A percentile compares a stretch with the other conserved stretches of the same genome.
Evolutionary conservation across 2,888 invertebrate species (phyloP).

Genomic region (Troglohyphantes excavatus): DNA sequence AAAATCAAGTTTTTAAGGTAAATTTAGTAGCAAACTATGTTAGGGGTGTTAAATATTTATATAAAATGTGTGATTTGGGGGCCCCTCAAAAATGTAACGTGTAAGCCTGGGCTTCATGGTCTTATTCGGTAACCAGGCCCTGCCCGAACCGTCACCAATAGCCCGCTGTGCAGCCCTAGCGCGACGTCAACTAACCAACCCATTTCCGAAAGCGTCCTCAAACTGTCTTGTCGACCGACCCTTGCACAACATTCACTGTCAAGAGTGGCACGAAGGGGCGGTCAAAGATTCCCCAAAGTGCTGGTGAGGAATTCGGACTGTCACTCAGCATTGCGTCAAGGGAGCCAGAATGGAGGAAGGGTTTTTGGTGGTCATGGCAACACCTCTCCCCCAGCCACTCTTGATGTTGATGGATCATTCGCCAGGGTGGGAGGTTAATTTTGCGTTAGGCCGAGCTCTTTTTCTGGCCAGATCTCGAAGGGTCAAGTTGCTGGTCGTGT

Average conservation of each 20-base stretch:
- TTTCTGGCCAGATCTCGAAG: conserved; percentile 13
- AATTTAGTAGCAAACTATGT: no score
- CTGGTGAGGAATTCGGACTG: conserved; percentile 43
- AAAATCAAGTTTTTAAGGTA: no score
- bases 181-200: no score
- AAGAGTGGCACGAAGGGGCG: conserved; percentile 9
- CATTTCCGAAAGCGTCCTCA: neutral
- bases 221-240: conserved; percentile 38
- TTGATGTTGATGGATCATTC: conserved; percentile 76
- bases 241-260: neutral
- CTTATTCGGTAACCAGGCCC: no score
- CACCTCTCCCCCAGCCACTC: conserved; percentile 64
- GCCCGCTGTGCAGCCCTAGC: no score
- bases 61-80: no score
- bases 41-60: no score
- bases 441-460: conserved; percentile 50
- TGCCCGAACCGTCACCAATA: no score
- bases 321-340: conserved; percentile 54
- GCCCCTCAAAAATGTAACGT: no score
- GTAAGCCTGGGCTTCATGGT: no score
- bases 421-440: conserved; percentile 73
- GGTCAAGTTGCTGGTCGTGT: conserved; percentile 47
- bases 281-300: conserved; percentile 6
- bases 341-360: neutral
- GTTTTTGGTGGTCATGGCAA: conserved; percentile 58